Conservation (phyloP, 2,888 invertebrate species). For the Ceramica pisi region DNA sequence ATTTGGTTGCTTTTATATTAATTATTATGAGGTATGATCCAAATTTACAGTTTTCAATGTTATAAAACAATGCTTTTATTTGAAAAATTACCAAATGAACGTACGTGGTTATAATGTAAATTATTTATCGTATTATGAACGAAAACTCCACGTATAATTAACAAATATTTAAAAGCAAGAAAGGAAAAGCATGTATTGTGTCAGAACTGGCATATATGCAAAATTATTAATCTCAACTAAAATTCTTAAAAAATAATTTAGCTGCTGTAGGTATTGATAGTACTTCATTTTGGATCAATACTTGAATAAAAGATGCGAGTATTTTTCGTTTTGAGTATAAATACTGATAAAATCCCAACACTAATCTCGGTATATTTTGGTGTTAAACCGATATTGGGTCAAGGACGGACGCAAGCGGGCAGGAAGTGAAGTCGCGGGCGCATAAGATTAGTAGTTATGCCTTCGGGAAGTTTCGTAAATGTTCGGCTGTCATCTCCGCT, state of each 20-base stretch:
- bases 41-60: not conserved
- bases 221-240: too few relatives aligned
- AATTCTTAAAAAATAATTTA: too few relatives aligned
- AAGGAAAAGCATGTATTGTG: too few relatives aligned
- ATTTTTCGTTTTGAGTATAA: not conserved
- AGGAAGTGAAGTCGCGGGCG: slow-evolving; percentile 53
- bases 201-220: too few relatives aligned
- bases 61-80: not conserved
- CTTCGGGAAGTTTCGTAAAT: slow-evolving; percentile 57
- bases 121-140: not conserved
- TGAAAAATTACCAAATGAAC: not conserved
- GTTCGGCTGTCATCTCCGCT: slow-evolving; percentile 51
- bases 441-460: slow-evolving; percentile 46
- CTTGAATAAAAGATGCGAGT: not conserved
- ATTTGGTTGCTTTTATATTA: not conserved
- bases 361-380: slow-evolving; percentile 39
- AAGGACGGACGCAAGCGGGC: slow-evolving; percentile 52
- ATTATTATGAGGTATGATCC: not conserved
- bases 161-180: too few relatives aligned
- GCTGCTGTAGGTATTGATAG: too few relatives aligned
- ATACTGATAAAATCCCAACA: not conserved
- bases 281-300: not conserved
- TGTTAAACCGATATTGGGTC: slow-evolving; percentile 54
- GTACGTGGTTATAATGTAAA: too few relatives aligned
- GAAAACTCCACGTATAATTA: not conserved